Evolutionary conservation across 2,888 invertebrate species (phyloP).

Genomic region (Limnephilus marmoratus): DNA sequence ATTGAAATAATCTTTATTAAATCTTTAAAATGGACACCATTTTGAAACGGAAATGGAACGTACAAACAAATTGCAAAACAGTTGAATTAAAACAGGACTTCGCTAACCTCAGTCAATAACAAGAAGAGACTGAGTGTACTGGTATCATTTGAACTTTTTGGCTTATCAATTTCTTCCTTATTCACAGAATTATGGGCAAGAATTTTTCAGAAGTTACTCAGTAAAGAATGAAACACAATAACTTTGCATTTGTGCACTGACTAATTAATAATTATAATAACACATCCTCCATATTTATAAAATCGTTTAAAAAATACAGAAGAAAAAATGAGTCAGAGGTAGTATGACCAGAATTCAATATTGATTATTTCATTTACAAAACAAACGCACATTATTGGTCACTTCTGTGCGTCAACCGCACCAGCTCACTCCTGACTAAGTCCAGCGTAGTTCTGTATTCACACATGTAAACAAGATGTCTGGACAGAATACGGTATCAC

Average conservation of each 20-base stretch:
- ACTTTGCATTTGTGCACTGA: neutral
- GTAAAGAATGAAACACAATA: no score
- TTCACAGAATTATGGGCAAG: neutral
- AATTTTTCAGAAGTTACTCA: neutral
- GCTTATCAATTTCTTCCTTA: neutral
- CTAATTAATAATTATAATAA: neutral
- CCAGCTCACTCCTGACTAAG: neutral
- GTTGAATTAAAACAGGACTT: no score
- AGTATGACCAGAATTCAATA: slow-evolving; percentile 17
- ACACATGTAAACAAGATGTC: neutral
- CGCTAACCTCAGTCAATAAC: no score
- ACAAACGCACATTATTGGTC: neutral
- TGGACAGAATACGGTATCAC: neutral
- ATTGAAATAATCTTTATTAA: no score
- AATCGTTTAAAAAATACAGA: neutral
- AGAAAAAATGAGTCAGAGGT: slow-evolving; percentile 14
- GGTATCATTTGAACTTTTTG: neutral
- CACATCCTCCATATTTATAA: neutral
- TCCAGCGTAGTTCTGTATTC: neutral
- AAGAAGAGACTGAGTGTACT: neutral
- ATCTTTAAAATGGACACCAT: no score
- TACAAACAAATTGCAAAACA: no score
- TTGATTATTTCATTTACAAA: slow-evolving; percentile 43
- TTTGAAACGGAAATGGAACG: no score
- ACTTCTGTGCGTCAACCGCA: neutral